phyloP scores from a whole-genome alignment of 2,797 vertebrate species.

The Chanos chanos region DNA sequence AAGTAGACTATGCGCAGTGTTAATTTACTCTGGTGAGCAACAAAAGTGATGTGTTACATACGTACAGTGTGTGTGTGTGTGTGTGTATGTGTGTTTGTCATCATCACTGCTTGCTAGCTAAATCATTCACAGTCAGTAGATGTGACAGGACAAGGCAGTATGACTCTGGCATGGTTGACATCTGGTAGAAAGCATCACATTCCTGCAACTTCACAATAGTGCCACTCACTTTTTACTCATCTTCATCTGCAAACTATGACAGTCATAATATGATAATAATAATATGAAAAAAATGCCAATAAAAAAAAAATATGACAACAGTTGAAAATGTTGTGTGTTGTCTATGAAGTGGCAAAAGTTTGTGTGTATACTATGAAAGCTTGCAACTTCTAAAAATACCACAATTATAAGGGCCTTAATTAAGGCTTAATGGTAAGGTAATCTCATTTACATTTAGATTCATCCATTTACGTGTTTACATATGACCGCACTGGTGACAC shows the following conservation, averaged over 20 bases:
- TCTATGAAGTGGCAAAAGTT: slow-evolving; percentile 1
- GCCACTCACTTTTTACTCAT: slow-evolving; percentile 85
- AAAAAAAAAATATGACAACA: slow-evolving; percentile 65
- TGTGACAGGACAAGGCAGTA: slow-evolving; percentile 1
- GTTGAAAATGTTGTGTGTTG: background rate
- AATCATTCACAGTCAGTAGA: background rate
- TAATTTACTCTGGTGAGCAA: background rate
- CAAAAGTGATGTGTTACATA: slow-evolving; percentile 9
- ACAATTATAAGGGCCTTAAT: too few species aligned
- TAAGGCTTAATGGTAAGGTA: too few species aligned
- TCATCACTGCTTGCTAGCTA: slow-evolving; percentile 6
- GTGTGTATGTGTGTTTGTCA: too few species aligned
- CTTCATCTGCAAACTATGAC: slow-evolving; percentile 71
- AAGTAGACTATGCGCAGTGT: slow-evolving; percentile 13
- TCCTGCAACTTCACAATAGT: slow-evolving; percentile 85
- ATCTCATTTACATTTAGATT: too few species aligned
- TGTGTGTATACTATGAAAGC: too few species aligned
- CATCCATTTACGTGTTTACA: too few species aligned
- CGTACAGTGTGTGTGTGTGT: slow-evolving; percentile 2
- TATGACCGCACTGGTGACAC: too few species aligned
- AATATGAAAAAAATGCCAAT: slow-evolving; percentile 70
- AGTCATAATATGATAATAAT: slow-evolving; percentile 67
- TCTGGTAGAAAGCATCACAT: slow-evolving; percentile 24
- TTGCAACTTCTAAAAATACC: too few species aligned
- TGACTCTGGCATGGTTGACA: slow-evolving; percentile 1